phyloP scores from a whole-genome alignment of 2,113 vertebrate species.

The Bubalus kerabau region DNA sequence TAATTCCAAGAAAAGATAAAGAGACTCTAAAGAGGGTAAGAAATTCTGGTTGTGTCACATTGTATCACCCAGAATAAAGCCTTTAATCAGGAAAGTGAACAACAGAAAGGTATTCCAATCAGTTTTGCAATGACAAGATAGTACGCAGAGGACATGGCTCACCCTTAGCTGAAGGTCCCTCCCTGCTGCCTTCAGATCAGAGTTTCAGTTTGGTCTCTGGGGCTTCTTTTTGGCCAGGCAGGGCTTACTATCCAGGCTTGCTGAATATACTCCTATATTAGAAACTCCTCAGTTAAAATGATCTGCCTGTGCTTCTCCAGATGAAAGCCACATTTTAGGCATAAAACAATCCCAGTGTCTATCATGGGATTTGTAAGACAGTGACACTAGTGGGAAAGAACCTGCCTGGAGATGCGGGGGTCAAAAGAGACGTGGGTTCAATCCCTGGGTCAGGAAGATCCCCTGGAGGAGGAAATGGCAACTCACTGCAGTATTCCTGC shows the following conservation, averaged over 20 bases:
- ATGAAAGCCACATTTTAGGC: background rate
- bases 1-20: background rate
- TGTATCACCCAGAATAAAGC: background rate
- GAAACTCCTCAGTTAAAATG: background rate
- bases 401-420: background rate
- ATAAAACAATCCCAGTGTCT: background rate
- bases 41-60: background rate
- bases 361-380: background rate
- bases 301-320: background rate
- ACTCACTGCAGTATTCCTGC: background rate
- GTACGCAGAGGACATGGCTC: background rate
- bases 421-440: background rate
- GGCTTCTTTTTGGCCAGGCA: background rate
- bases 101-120: background rate
- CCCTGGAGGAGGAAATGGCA: background rate
- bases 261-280: background rate
- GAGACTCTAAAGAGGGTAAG: background rate
- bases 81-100: background rate
- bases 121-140: background rate
- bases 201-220: too few species aligned
- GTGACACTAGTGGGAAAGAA: background rate
- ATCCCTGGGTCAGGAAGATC: background rate
- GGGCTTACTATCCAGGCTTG: too few species aligned
- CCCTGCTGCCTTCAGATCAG: accelerated
- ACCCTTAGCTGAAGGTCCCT: background rate